Percentiles rank a stretch among this genome's conserved stretches.
Evolutionary conservation across 2,113 vertebrate genomes (phyloP).

Genomic region (Synchiropus splendidus): DNA sequence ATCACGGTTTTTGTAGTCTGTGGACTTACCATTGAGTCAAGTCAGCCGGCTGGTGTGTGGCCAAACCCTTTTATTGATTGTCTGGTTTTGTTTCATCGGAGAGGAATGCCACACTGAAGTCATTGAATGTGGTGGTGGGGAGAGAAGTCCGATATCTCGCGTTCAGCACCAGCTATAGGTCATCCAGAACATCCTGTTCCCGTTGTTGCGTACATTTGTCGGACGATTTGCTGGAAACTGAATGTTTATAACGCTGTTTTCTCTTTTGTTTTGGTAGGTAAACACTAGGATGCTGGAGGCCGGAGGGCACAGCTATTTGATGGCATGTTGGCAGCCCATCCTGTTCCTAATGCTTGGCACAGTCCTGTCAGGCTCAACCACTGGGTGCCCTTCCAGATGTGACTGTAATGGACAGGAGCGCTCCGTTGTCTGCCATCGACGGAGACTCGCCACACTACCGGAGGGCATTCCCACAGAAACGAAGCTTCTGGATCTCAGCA

Average conservation of each 20-base stretch:
- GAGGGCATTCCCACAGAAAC: constrained; percentile 96
- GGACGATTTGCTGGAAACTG: no score
- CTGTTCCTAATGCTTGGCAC: constrained; percentile 94
- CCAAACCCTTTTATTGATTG: constrained; percentile 29
- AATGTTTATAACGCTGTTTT: constrained; percentile 1
- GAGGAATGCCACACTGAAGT: constrained; percentile 15
- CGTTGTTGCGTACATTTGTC: no score
- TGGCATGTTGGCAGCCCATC: constrained; percentile 97
- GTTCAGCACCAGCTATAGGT: no score
- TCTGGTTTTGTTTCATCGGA: constrained; percentile 26
- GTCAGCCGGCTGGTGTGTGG: constrained; percentile 16
- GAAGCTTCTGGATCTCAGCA: constrained; percentile 85
- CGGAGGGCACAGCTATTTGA: constrained; percentile 89
- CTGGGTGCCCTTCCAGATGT: constrained; percentile 90
- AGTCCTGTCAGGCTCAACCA: constrained; percentile 88
- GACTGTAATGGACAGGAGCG: constrained; percentile 94
- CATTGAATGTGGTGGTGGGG: constrained; percentile 5
- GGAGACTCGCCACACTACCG: constrained; percentile 79
- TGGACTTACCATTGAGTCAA: background rate
- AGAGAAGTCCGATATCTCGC: no score
- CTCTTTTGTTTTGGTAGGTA: constrained; percentile 70
- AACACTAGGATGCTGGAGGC: constrained; percentile 89
- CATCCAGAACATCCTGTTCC: no score
- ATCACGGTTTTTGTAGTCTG: no score
- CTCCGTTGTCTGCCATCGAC: constrained; percentile 88